A percentile compares a stretch with the other conserved stretches of the same genome.
These are phyloP conservation scores for Drosophila grimshawi DNA, from an alignment of 1,140 invertebrate species.

Conservation along the genomic window DNA sequence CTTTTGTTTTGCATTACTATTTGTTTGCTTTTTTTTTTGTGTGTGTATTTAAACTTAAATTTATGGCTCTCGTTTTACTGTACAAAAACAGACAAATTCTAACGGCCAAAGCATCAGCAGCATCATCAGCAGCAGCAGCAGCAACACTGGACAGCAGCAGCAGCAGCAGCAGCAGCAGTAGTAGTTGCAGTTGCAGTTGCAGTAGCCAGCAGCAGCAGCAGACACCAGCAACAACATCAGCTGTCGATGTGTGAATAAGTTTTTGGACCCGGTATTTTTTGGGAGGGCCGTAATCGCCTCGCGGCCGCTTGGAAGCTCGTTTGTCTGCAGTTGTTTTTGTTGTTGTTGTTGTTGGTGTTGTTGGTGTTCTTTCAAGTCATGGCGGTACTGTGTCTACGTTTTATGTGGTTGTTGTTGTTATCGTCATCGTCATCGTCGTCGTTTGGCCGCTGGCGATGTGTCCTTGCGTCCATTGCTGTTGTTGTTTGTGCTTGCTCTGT, in stretches of 20 bases:
- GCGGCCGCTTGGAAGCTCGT: constrained; percentile 77
- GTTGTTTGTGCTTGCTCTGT: constrained; percentile 3
- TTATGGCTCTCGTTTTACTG: constrained; percentile 69
- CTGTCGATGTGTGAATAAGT: constrained; percentile 1
- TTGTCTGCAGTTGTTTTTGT: constrained; percentile 27
- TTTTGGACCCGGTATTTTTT: constrained; percentile 16
- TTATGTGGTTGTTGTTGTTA: constrained; percentile 28
- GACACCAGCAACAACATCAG: constrained; percentile 24
- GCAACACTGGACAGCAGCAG: constrained; percentile 26
- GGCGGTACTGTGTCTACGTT: constrained; percentile 3
- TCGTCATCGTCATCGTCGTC: constrained; percentile 18
- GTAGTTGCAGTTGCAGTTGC: constrained; percentile 13
- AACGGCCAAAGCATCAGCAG: constrained; percentile 50
- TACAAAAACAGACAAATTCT: constrained; percentile 75
- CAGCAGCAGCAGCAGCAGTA: constrained; percentile 4
- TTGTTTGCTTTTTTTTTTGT: constrained; percentile 31
- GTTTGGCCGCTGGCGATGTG: constrained; percentile 22
- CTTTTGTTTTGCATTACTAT: constrained; percentile 60
- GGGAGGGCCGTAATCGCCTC: constrained; percentile 16
- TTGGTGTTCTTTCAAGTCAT: constrained; percentile 23
- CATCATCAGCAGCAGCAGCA: constrained; percentile 20
- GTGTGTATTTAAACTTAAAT: constrained; percentile 64
- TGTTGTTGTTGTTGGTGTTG: constrained; percentile 36
- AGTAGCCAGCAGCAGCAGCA: constrained; percentile 13
- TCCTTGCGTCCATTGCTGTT: constrained; percentile 11